These are phyloP conservation scores for Pseudochaenichthys georgianus DNA, from an alignment of 2,797 vertebrate genomes.

Conservation along the genomic window DNA sequence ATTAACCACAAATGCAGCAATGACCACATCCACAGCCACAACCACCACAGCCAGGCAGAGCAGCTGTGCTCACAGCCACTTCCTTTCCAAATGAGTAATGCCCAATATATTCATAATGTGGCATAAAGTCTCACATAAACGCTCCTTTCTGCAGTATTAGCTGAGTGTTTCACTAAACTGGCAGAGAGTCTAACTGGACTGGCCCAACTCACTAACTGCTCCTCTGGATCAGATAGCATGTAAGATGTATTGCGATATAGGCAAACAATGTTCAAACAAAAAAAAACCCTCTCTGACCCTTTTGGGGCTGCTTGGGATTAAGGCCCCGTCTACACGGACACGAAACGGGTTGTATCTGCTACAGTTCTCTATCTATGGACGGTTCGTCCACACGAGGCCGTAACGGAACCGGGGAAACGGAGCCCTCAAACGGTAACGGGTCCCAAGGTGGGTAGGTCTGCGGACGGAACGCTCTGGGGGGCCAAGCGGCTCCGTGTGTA, in stretches of 20 bases:
- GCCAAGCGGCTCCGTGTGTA: too few relatives aligned
- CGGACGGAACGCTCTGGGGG: too few relatives aligned
- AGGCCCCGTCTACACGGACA: too few relatives aligned
- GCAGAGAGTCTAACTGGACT: neutral
- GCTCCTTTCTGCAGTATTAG: neutral
- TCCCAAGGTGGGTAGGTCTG: too few relatives aligned
- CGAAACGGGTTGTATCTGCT: too few relatives aligned
- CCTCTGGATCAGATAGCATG: neutral
- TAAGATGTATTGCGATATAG: neutral
- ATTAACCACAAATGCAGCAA: neutral
- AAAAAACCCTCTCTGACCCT: neutral
- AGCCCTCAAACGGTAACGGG: too few relatives aligned
- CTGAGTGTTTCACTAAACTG: neutral
- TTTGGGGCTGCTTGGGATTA: neutral
- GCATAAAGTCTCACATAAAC: constrained; percentile 6
- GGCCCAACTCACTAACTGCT: neutral
- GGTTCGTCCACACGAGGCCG: too few relatives aligned
- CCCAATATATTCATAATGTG: constrained; percentile 1
- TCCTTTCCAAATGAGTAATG: neutral
- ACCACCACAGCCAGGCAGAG: neutral
- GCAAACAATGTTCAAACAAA: neutral
- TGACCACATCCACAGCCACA: neutral
- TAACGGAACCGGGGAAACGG: too few relatives aligned
- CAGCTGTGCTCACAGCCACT: constrained; percentile 5
- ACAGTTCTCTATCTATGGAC: too few relatives aligned